Percentiles rank a stretch among this genome's conserved stretches.
phyloP scores from a whole-genome alignment of 2,888 invertebrate species.

The Lampropteryx suffumata region DNA sequence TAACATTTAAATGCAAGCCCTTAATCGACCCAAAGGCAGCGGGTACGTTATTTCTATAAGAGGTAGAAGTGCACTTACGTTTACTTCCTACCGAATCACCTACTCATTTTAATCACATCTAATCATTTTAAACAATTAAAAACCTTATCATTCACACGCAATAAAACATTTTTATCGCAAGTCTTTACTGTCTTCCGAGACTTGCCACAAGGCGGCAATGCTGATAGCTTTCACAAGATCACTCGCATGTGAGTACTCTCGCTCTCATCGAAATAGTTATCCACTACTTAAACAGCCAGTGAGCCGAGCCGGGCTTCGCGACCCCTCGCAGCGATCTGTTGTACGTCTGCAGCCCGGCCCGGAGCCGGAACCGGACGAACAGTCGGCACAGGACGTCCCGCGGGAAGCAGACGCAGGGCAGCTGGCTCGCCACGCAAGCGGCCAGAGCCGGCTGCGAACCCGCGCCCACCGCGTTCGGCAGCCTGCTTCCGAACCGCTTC shows the following conservation, averaged over 20 bases:
- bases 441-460: constrained; percentile 11
- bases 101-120: constrained; percentile 10
- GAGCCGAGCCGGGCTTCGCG: neutral
- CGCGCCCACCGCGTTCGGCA: constrained; percentile 6
- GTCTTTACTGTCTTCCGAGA: neutral
- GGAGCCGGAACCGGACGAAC: constrained; percentile 19
- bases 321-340: constrained; percentile 5
- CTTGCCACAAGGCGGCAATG: constrained; percentile 1
- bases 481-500: neutral
- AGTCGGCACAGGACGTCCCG: constrained; percentile 14
- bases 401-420: constrained; percentile 24
- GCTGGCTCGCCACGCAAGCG: neutral
- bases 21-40: no score
- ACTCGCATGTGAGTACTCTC: constrained; percentile 7
- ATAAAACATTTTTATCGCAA: constrained; percentile 1
- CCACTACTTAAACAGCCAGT: constrained; percentile 9
- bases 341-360: constrained; percentile 15
- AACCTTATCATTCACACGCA: neutral
- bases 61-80: no score
- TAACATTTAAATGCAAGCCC: no score
- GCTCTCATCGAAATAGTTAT: no score
- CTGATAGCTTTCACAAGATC: neutral
- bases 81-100: no score
- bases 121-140: constrained; percentile 2
- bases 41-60: no score